Conservation (phyloP, 2,113 vertebrate genomes). For the Falcunculus frontatus region DNA sequence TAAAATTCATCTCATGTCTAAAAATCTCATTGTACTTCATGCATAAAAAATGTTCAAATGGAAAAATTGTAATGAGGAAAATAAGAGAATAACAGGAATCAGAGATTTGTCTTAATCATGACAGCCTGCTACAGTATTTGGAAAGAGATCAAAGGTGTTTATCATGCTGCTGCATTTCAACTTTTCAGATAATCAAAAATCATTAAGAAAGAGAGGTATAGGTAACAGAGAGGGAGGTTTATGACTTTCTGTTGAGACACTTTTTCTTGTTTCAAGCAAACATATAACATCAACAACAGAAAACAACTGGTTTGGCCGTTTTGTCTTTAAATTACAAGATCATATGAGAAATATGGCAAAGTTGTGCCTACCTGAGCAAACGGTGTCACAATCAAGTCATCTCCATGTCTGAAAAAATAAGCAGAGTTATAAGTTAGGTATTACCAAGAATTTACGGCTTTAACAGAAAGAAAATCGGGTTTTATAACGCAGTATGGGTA, state of each 20-base stretch:
- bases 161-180: not conserved
- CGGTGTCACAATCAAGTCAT: slow-evolving; percentile 99
- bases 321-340: not conserved
- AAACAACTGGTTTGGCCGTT: not conserved
- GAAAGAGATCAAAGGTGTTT: not conserved
- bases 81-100: not conserved
- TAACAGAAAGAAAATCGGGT: not conserved
- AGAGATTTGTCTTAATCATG: not conserved
- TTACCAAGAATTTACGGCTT: not conserved
- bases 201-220: not conserved
- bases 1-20: not conserved
- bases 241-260: not conserved
- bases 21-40: not conserved
- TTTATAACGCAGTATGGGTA: not conserved
- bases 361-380: slow-evolving; percentile 94
- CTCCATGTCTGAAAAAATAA: slow-evolving; percentile 91
- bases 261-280: not conserved
- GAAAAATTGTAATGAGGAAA: not conserved
- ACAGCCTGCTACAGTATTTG: not conserved
- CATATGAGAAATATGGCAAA: not conserved
- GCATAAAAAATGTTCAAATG: not conserved
- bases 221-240: not conserved
- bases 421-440: slow-evolving; percentile 29
- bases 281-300: not conserved
- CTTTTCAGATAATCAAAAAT: not conserved